Evolutionary conservation across 2,797 vertebrate genomes (phyloP).

Genomic region (Craterocephalus amniculus): DNA sequence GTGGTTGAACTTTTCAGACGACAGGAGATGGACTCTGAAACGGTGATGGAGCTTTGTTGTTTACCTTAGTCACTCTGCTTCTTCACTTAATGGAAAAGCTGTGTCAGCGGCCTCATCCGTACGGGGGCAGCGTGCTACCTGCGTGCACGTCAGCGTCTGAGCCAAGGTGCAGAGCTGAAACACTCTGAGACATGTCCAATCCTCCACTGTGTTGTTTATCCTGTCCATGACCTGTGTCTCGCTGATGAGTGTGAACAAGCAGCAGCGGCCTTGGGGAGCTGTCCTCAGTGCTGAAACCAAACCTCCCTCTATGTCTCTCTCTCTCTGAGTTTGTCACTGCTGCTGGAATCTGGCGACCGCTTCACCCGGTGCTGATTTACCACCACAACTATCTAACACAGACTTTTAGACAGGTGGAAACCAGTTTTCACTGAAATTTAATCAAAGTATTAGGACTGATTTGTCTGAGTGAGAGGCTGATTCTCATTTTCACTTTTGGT

Average conservation of each 20-base stretch:
- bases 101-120: slow-evolving; percentile 25
- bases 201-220: slow-evolving; percentile 33
- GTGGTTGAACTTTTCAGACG: not conserved
- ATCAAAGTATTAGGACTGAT: not conserved
- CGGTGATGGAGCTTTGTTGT: slow-evolving; percentile 30
- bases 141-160: not conserved
- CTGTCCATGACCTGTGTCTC: slow-evolving; percentile 42
- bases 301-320: not conserved
- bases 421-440: not conserved
- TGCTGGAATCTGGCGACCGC: slow-evolving; percentile 5
- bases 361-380: not conserved
- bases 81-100: slow-evolving; percentile 61
- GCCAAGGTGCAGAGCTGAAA: not conserved
- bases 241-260: slow-evolving; percentile 49
- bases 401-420: not conserved
- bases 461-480: too few relatives aligned
- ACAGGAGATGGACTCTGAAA: not conserved
- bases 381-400: not conserved
- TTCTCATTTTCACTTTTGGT: too few relatives aligned
- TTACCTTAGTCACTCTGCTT: not conserved
- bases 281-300: slow-evolving; percentile 65
- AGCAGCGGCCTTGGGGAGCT: slow-evolving; percentile 56
- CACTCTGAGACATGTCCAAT: slow-evolving; percentile 8
- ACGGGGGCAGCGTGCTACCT: not conserved
- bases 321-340: not conserved